These are phyloP conservation scores for Regulus satrapa DNA, from an alignment of 2,113 vertebrate species.

Conservation along the genomic window DNA sequence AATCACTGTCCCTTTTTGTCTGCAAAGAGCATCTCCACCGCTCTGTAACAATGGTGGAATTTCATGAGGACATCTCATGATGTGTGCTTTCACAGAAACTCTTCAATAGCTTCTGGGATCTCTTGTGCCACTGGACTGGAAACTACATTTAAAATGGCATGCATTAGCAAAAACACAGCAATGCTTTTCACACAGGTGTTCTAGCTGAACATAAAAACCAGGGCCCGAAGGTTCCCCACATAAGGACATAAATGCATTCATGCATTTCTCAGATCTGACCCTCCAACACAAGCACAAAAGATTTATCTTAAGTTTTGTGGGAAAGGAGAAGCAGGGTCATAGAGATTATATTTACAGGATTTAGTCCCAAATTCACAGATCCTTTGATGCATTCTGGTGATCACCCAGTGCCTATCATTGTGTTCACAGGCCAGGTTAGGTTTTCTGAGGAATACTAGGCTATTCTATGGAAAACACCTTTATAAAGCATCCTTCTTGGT, in stretches of 20 bases:
- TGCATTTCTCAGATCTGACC: background rate
- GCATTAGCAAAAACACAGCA: background rate
- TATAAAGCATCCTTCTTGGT: no score
- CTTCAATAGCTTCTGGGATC: background rate
- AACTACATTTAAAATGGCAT: background rate
- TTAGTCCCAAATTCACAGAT: background rate
- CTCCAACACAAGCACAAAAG: fast-evolving
- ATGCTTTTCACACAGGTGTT: background rate
- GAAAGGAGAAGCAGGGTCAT: background rate
- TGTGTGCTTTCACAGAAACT: background rate
- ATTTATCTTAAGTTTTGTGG: background rate
- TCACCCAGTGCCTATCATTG: background rate
- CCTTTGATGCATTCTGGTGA: background rate
- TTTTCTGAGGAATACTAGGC: background rate
- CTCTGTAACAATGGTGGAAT: background rate
- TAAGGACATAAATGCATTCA: background rate
- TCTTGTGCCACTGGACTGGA: background rate
- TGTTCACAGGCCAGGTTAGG: background rate
- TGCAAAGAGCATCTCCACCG: background rate
- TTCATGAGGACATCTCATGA: background rate
- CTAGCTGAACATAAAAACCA: background rate
- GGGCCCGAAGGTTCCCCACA: background rate
- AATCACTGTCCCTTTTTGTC: background rate
- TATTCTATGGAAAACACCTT: background rate
- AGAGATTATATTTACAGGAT: background rate